Evolutionary conservation across 2,888 invertebrate genomes (phyloP).

Genomic region (Gibbula magus): DNA sequence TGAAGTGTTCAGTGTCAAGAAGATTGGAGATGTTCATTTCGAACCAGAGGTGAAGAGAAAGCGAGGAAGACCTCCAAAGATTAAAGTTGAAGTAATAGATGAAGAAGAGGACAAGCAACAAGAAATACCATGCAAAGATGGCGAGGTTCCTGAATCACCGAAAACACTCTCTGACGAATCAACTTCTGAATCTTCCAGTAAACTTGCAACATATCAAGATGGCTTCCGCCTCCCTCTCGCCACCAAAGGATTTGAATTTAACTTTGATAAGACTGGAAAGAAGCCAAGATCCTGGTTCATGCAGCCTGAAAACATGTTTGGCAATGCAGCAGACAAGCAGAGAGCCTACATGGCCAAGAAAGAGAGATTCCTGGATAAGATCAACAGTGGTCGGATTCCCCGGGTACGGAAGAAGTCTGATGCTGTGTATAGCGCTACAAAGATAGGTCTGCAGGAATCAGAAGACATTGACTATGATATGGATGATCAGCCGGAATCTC

Average conservation of each 20-base stretch:
- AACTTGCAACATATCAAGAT: slow-evolving; percentile 45
- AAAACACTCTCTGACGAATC: background rate
- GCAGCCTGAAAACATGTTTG: slow-evolving; percentile 54
- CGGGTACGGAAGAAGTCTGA: background rate
- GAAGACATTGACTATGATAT: background rate
- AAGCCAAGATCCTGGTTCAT: slow-evolving; percentile 64
- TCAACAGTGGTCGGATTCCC: background rate
- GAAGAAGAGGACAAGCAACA: background rate
- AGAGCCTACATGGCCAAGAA: slow-evolving; percentile 48
- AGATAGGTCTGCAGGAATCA: too few relatives aligned
- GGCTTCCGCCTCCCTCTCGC: slow-evolving; percentile 57
- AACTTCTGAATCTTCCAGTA: slow-evolving; percentile 26
- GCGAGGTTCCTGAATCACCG: background rate
- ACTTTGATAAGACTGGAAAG: slow-evolving; percentile 60
- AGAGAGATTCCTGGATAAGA: slow-evolving; percentile 20
- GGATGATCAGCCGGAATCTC: background rate
- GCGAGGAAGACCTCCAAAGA: background rate
- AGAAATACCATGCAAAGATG: background rate
- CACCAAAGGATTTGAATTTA: slow-evolving; percentile 59
- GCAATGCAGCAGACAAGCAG: slow-evolving; percentile 47
- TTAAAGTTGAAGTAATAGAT: background rate
- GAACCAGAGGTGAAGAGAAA: background rate
- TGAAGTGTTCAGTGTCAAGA: slow-evolving; percentile 11
- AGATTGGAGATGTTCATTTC: background rate
- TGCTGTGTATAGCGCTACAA: background rate